Conservation (phyloP, 1,140 invertebrate species). For the Eriosoma lanigerum region DNA sequence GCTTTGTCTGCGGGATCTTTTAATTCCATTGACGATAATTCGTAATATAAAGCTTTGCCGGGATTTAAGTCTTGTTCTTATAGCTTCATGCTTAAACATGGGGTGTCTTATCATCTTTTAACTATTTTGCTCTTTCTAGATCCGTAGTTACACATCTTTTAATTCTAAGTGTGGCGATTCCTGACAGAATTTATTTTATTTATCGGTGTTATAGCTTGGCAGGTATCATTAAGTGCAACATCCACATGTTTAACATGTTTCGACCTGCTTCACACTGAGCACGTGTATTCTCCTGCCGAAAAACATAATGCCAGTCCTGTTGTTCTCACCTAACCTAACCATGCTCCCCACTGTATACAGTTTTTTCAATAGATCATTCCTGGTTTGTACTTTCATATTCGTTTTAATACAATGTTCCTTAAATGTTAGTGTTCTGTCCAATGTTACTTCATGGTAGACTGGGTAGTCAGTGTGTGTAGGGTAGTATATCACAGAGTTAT, state of each 20-base stretch:
- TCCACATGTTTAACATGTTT: background rate
- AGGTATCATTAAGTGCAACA: too few relatives aligned
- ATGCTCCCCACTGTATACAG: too few relatives aligned
- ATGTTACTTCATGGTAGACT: too few relatives aligned
- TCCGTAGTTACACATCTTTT: background rate
- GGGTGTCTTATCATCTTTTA: background rate
- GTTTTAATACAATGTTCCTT: too few relatives aligned
- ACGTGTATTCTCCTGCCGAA: background rate
- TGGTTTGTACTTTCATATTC: too few relatives aligned
- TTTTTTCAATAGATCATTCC: too few relatives aligned
- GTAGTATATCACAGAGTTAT: too few relatives aligned
- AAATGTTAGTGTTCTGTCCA: too few relatives aligned
- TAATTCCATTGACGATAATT: background rate
- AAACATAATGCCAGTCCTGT: background rate
- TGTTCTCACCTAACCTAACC: too few relatives aligned
- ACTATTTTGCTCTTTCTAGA: background rate
- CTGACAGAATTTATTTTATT: background rate
- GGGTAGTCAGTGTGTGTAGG: too few relatives aligned
- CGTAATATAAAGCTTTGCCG: background rate
- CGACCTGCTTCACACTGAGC: background rate
- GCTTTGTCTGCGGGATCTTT: background rate
- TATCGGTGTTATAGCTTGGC: background rate
- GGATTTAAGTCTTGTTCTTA: background rate
- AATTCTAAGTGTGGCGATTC: background rate
- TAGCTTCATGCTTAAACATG: background rate